phyloP scores from a whole-genome alignment of 1,140 invertebrate species.

The Lordiphosa stackelbergi region DNA sequence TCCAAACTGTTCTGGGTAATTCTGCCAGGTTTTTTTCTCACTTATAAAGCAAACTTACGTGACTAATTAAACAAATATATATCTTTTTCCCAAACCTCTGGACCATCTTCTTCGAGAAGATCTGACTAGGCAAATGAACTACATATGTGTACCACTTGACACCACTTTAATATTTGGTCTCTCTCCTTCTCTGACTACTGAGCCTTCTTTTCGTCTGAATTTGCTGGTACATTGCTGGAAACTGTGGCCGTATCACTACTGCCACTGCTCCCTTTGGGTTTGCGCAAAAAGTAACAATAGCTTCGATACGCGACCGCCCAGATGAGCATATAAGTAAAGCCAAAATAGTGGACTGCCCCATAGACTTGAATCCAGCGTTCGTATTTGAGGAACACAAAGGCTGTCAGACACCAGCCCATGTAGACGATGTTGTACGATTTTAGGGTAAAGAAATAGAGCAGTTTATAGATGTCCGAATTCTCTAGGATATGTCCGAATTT shows the following conservation, averaged over 20 bases:
- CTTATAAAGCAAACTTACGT: conserved; percentile 11
- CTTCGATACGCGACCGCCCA: conserved; percentile 77
- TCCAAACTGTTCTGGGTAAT: neutral
- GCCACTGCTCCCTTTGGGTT: neutral
- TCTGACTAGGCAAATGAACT: conserved; percentile 39
- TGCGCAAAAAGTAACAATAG: conserved; percentile 20
- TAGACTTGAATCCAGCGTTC: conserved; percentile 82
- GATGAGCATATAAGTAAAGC: conserved; percentile 81
- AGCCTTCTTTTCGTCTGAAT: neutral
- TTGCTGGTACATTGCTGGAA: conserved; percentile 10
- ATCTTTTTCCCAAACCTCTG: neutral
- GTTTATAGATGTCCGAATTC: conserved; percentile 78
- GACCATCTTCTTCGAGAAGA: neutral
- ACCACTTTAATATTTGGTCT: too few relatives aligned
- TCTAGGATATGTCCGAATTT: conserved; percentile 42
- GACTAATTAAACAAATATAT: conserved; percentile 6
- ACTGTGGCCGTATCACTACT: neutral
- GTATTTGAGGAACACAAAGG: conserved; percentile 87
- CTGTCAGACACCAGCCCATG: conserved; percentile 90
- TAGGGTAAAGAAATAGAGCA: conserved; percentile 79
- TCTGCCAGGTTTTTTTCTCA: neutral
- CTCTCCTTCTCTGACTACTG: too few relatives aligned
- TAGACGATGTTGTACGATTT: conserved; percentile 88
- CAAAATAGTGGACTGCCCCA: conserved; percentile 81
- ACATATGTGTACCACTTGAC: conserved; percentile 1